Evolutionary conservation across 2,888 invertebrate species (phyloP).

Genomic region (Capitulum mitella): DNA sequence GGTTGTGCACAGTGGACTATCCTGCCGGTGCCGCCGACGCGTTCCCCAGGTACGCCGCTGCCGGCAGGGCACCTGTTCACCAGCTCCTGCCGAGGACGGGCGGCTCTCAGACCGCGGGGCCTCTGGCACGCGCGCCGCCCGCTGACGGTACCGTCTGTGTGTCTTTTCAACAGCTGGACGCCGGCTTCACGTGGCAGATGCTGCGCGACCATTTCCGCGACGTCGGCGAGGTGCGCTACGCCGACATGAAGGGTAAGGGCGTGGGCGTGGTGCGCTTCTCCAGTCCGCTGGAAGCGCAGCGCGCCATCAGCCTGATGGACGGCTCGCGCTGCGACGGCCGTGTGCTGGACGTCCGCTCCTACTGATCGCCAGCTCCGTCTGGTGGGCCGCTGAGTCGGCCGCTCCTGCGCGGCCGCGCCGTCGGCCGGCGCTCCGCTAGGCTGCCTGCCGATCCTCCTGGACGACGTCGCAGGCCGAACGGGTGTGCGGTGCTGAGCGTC

Average conservation of each 20-base stretch:
- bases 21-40: no score
- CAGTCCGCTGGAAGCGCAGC: constrained; percentile 79
- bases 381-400: no score
- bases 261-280: constrained; percentile 82
- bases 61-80: not conserved
- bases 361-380: constrained; percentile 43
- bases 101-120: no score
- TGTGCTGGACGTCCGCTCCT: constrained; percentile 77
- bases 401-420: no score
- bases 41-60: no score
- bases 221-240: constrained; percentile 87
- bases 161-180: constrained; percentile 62
- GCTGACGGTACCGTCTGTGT: not conserved
- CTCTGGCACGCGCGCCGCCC: no score
- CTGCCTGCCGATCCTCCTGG: not conserved
- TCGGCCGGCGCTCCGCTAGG: no score
- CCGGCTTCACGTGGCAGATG: constrained; percentile 86
- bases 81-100: no score
- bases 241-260: constrained; percentile 84
- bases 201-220: constrained; percentile 86
- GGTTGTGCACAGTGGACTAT: no score
- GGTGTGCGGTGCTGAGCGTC: no score
- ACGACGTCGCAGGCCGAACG: no score
- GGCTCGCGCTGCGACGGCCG: constrained; percentile 82
- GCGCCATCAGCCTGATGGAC: constrained; percentile 88